Base-by-base conservation (phyloP, 2,113 vertebrate species). In the Sterrhoptilus dennistouni region DNA sequence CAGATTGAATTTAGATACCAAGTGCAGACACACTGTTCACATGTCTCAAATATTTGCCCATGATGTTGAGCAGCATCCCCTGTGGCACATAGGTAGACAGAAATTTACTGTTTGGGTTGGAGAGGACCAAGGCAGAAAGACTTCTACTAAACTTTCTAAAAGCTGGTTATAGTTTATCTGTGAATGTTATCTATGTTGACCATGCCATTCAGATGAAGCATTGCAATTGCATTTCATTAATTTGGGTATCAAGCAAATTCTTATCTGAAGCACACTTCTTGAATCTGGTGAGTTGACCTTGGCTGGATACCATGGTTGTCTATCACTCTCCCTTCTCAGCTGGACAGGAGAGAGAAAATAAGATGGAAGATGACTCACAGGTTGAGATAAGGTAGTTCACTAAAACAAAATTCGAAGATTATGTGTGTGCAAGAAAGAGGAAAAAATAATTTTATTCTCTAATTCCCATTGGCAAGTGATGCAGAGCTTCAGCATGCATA, bases 401-500 rank as follows among this genome's bases (percentile, higher is more conserved):
- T 35, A 69, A 63, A 56, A 6, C 29, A 83, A 49, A 76, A 63
- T 19, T 35, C 16, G 40, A 70, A 44, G 22, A 49, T 9, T 28
- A 10, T 33, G 15, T 14, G 8, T 21, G 15, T 10, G 16, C 14
- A 63, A 83, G 42, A 19, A 33, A 63, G 42, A 54, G 25, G 14
- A 18, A 68, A 75, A 31, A 63, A 63, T 11, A 49, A 19, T 22
- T n/a, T 60, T 76, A 14, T 42, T 63, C 25, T 63, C 31, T 36
- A 20, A 25, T 56, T 77, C 35, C 49, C 40, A 69, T 5, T 6
- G 28, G 18, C 49, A 77, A 83, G 31, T 27, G 18, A 56, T 20
- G 10, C 12, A 63, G 25, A 7, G 49, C 8, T 63, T 90, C 0
- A 0, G 31, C 42, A 42, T 29, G 5, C 8, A 12, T 12, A 27